Base-by-base conservation (phyloP, 30 jellyfish, hydroid and myxozoan genomes). In the Pelagia noctiluca region DNA sequence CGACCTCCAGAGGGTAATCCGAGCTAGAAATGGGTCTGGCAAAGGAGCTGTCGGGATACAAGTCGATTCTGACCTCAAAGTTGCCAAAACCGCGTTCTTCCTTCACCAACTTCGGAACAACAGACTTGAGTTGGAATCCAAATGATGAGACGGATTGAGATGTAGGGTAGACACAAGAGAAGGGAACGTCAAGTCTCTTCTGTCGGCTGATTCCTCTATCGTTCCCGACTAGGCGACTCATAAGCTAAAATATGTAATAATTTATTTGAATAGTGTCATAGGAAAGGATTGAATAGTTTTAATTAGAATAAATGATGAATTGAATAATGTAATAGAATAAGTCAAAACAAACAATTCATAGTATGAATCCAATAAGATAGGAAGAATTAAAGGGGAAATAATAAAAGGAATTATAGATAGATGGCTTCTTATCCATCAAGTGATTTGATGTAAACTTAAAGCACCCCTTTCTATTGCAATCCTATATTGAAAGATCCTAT, bases 151-250 rank as follows among this genome's bases (percentile, higher is more conserved):
- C 97, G 3, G 87, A 82, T 26, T 88, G 82, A 34, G 94, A 65
- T 1, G 97, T 89, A 4, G 97, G 97, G 35, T 72, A 89, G 10
- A 83, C 97, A 77, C 97, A 89, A 5, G 97, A 89, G 36, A 89
- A 89, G 0, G 91, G 95, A n/a, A 89, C 76, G 30, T 76, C 74
- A 21, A 89, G 64, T 78, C 76, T 82, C 78, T 47, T 80, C 63
- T 46, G 60, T 19, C 95, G 71, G 28, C 81, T 53, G 21, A 89
- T 82, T 0, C 85, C 67, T 18, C 85, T 75, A 11, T 29, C 78
- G 8, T 67, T 62, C 11, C 85, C 78, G n/a, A 86, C 85, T 2
- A 71, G 57, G 24, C 94, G 76, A 81, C 87, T 70, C 2, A 31
- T 25, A 28, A 88, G 54, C 97, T 88, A 64, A 24, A 88, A 31